Percentiles rank a stretch among this genome's conserved stretches.
These are phyloP conservation scores for Parazoanthus darwini DNA, from an alignment of 92 coral and sea anemone species.

Conservation along the genomic window DNA sequence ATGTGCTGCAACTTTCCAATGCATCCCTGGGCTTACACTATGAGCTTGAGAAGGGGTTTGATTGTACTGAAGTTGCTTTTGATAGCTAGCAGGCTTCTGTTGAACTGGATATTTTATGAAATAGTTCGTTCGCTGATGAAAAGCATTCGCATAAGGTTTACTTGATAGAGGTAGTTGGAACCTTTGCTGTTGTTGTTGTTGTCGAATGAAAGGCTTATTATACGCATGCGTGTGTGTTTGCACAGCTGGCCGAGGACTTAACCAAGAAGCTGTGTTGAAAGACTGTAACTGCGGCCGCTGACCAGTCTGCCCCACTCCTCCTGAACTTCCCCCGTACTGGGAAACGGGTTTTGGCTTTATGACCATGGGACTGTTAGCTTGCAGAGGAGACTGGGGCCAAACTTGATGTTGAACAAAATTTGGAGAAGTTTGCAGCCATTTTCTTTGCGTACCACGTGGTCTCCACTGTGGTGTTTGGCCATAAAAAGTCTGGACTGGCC, in stretches of 20 bases:
- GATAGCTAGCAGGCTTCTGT: background rate
- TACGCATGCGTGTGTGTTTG: background rate
- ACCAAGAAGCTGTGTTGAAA: constrained; percentile 1
- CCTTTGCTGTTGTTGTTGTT: background rate
- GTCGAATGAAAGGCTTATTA: background rate
- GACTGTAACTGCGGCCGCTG: background rate
- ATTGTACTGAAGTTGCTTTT: background rate
- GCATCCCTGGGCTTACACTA: background rate
- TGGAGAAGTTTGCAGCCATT: background rate
- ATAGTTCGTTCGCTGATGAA: background rate
- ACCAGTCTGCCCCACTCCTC: background rate
- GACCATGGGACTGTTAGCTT: constrained; percentile 1
- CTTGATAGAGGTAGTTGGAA: background rate
- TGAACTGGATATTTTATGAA: background rate
- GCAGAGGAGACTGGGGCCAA: constrained; percentile 1
- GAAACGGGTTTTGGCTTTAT: constrained; percentile 1
- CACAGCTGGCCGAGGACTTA: background rate
- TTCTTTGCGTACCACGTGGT: background rate
- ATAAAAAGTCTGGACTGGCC: background rate
- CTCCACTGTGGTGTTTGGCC: background rate
- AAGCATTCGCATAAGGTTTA: background rate
- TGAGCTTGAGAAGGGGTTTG: constrained; percentile 3
- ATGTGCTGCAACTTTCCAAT: background rate
- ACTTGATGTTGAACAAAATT: constrained; percentile 11
- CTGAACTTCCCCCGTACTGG: background rate